Conservation (phyloP, 2,113 vertebrate genomes). For the Heliornis fulica region DNA sequence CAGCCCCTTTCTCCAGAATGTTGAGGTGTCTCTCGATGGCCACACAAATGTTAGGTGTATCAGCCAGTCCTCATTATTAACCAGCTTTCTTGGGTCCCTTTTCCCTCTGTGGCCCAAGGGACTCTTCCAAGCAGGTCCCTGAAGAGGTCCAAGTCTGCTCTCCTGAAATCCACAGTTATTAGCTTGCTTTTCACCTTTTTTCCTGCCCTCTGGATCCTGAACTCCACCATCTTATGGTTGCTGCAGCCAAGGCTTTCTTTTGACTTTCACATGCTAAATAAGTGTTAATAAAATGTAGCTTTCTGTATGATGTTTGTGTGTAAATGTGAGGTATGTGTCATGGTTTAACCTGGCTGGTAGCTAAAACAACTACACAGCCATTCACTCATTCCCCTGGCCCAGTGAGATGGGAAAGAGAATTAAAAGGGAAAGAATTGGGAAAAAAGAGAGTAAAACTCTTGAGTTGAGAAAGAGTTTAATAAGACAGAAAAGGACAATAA, state of each 20-base stretch:
- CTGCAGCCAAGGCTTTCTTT: neutral
- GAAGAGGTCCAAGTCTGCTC: neutral
- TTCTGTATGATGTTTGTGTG: neutral
- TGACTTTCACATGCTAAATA: neutral
- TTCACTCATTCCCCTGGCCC: no score
- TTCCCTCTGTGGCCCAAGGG: neutral
- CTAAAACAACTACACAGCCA: no score
- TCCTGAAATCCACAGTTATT: neutral
- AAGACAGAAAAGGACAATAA: no score
- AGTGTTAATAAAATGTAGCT: neutral
- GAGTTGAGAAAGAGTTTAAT: no score
- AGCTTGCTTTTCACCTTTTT: neutral
- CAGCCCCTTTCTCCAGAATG: neutral
- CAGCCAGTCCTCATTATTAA: neutral
- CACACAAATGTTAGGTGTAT: neutral
- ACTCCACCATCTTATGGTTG: neutral
- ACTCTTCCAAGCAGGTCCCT: neutral
- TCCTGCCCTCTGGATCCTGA: neutral
- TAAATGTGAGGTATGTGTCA: neutral
- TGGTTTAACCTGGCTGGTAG: no score
- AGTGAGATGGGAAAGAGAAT: no score
- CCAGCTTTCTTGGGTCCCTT: neutral
- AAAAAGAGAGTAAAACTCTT: no score
- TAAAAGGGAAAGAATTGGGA: no score
- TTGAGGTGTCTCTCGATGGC: neutral